Evolutionary conservation across 1,140 invertebrate species (phyloP), one percentile per base, ranked within the genome.

Genomic region (Drosophila pachea): DNA sequence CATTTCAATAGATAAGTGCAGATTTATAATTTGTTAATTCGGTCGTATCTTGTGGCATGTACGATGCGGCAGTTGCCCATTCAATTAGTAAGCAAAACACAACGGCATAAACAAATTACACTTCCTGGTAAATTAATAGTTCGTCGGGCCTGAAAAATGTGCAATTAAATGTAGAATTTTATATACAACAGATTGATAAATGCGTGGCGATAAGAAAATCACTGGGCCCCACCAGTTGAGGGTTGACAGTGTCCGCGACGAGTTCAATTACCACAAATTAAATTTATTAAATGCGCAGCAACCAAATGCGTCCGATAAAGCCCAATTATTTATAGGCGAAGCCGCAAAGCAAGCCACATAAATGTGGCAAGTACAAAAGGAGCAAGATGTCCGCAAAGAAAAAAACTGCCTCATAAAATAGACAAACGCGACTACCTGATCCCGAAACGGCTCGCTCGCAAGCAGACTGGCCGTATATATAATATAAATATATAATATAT

Each of bases 251-350:
- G 66, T 45, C 73, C 47, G 40, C 72, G 55, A 36, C 54, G 67
- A 74, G 64, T 76, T 65, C 82, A 84, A 81, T 86, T 84, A 84
- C 74, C 81, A 84, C 81, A 86, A 84, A 84, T 86, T 86, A 81
- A 74, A 82, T 81, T 72, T 82, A 84, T 86, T 84, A 84, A 84
- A 86, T 71, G 76, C 52, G 52, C 73, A 78, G 56, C 22, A 53
- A 58, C 74, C 43, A 38, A 68, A 47, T 43, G 40, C 22, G 22
- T 1, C 55, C 64, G 82, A 84, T 84, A 86, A 86, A 74, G 53
- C 58, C 58, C 61, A 86, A 81, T 84, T 84, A 84, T 86, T 84
- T 86, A 84, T 86, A 71, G 74, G 71, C 67, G 69, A 76, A 83
- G 78, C 71, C 71, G 74, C 66, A 81, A 75, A 75, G 62, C 68